Evolutionary conservation across 2,113 vertebrate species (phyloP), one percentile per base, ranked within the genome.

Genomic region (Tyto alba): DNA sequence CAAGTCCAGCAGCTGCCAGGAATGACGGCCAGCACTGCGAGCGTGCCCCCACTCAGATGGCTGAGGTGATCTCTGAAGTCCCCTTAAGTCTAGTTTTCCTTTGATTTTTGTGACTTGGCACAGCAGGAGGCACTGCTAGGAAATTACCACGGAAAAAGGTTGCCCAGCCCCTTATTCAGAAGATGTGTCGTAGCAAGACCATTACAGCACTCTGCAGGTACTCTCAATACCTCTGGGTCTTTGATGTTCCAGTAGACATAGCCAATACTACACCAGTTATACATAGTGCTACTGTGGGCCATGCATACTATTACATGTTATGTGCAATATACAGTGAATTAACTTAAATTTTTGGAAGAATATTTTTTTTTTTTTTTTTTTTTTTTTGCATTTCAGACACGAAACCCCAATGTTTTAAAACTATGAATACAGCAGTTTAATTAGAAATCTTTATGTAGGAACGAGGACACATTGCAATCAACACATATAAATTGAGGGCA

Each of bases 1-100:
- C 11, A 13, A 19, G 40, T 7, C 52, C 52, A 53, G 2, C 17
- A 6, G 13, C 29, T 7, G 26, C 68, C 14, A 5, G 52, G 26
- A 47, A 8, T 0, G 6, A n/a, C 1, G 12, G 32, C 41, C 9
- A 36, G 38, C 69, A 32, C 1, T 6, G 0, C 3, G 6, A 52
- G 16, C 4, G 6, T 30, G 25, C 26, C n/a, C 67, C 32, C 0
- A 0, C 2, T 16, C 47, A 9, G 26, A 13, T 7, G 23, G 1
- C 50, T 14, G 43, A 38, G 55, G 56, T 19, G 15, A 14, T 20
- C 71, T 27, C 73, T 19, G 13, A 34, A 25, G 14, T 14, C 32
- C 57, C n/a, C 11, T 13, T 3, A 43, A 57, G 29, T 5, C 21
- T 19, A 11, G 4, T 2, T 34, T 62, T 48, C 3, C 25, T 50